These are phyloP conservation scores for Tribolium freemani DNA, from an alignment of 2,888 invertebrate species.

Conservation along the genomic window DNA sequence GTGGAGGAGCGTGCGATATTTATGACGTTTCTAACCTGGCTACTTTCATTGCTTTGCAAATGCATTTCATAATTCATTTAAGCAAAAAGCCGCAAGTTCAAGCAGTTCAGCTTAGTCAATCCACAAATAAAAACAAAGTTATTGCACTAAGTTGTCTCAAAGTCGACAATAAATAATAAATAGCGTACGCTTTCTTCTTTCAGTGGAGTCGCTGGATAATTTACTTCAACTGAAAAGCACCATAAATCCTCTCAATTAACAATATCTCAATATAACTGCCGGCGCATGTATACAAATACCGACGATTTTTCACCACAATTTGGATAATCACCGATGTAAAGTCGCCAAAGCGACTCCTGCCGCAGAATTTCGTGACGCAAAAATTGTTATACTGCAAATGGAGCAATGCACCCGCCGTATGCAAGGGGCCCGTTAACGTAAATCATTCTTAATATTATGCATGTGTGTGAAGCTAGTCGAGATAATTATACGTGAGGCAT, in stretches of 20 bases:
- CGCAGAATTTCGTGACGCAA: slow-evolving; percentile 23
- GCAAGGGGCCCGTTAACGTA: slow-evolving; percentile 48
- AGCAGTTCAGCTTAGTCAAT: slow-evolving; percentile 38
- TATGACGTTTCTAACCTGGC: slow-evolving; percentile 27
- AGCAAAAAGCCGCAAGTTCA: slow-evolving; percentile 33
- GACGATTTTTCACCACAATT: slow-evolving; percentile 53
- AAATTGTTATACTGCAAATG: slow-evolving; percentile 40
- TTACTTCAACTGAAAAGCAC: slow-evolving; percentile 48
- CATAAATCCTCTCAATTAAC: slow-evolving; percentile 54
- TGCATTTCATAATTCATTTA: slow-evolving; percentile 42
- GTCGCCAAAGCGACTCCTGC: not conserved
- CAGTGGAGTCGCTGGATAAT: slow-evolving; percentile 44
- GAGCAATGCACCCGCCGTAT: slow-evolving; percentile 50
- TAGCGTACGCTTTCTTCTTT: slow-evolving; percentile 42
- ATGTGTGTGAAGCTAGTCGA: slow-evolving; percentile 56
- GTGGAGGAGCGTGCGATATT: slow-evolving; percentile 4
- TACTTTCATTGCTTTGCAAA: slow-evolving; percentile 42
- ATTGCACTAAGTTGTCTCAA: slow-evolving; percentile 43
- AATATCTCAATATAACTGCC: slow-evolving; percentile 50
- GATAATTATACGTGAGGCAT: slow-evolving; percentile 54
- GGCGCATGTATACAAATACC: slow-evolving; percentile 43
- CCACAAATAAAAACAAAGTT: slow-evolving; percentile 39
- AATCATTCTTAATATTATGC: slow-evolving; percentile 58
- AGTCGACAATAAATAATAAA: slow-evolving; percentile 46
- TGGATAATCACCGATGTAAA: slow-evolving; percentile 41